Base-by-base conservation (phyloP, 2,113 vertebrate species). In the Capreolus pygargus region DNA sequence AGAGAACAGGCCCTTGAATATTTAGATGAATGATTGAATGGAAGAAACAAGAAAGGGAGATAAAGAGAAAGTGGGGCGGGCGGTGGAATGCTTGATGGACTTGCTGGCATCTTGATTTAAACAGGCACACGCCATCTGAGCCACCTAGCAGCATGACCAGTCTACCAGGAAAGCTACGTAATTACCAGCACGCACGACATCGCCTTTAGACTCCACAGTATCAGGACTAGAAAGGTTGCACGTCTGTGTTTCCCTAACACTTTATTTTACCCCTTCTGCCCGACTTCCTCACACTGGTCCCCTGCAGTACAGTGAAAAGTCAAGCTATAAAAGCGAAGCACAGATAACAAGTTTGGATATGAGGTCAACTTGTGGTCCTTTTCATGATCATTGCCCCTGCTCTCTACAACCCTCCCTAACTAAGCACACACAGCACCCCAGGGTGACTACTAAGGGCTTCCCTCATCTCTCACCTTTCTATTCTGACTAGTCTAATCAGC, bases 241-340 rank as follows among this genome's bases (percentile, higher is more conserved):
- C 17, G 6, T 58, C 13, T 74, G 1, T 14, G 47, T 21, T 4
- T 33, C 30, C 58, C 25, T 54, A 45, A 12, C 74, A 60, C 33
- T 60, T 33, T 6, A 30, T 4, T 36, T 27, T 7, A 61, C 23
- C 43, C 19, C 28, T 61, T 84, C 54, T 52, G 14, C 17, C 61
- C 84, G 30, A 2, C 25, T 23, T 54, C 57, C 33, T 76, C 39
- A 45, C 15, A 61, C 25, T 7, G 54, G 17, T 25, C 4, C 64
- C 60, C 21, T 39, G 4, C 0, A 13, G 11, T 27, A 45, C 1
- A 7, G 43, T 33, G 43, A 58, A 36, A 89, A 84, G 84, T 70
- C 54, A 89, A 83, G 19, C 36, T 86, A 16, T 15, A 52, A 84
- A 84, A 81, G 36, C 81, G 45, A 97, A 94, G 33, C 43, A 28